Evolutionary conservation across 1,140 invertebrate species (phyloP).

Genomic region (Sarcophaga peregrina): DNA sequence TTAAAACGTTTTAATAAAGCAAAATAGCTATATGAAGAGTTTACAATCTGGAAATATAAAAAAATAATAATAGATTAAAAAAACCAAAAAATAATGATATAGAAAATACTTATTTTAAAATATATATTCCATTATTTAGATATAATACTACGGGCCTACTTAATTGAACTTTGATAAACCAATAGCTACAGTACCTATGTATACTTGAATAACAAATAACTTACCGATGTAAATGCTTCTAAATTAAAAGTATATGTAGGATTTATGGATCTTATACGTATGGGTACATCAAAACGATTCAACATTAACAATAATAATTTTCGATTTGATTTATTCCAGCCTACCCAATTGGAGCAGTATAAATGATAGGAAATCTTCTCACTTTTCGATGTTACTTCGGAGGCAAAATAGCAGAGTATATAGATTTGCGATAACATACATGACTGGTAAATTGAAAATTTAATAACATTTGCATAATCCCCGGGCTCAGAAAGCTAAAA

Average conservation of each 20-base stretch:
- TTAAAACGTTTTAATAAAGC: constrained; percentile 59
- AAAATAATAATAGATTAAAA: neutral
- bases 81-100: neutral
- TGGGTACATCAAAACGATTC: constrained; percentile 50
- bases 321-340: constrained; percentile 49
- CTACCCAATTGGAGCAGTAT: constrained; percentile 56
- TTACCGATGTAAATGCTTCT: constrained; percentile 58
- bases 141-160: no score
- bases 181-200: neutral
- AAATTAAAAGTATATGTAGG: constrained; percentile 53
- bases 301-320: constrained; percentile 55
- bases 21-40: constrained; percentile 61
- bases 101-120: neutral
- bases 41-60: constrained; percentile 58
- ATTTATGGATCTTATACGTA: constrained; percentile 54
- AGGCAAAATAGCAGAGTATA: constrained; percentile 59
- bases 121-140: no score
- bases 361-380: constrained; percentile 50
- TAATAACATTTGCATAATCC: constrained; percentile 48
- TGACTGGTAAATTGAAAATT: constrained; percentile 53
- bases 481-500: constrained; percentile 52
- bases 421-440: constrained; percentile 60
- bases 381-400: constrained; percentile 54
- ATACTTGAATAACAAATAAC: neutral
- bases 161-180: no score